Evolutionary conservation across 2,113 vertebrate species (phyloP).

Genomic region (Plectropomus leopardus): DNA sequence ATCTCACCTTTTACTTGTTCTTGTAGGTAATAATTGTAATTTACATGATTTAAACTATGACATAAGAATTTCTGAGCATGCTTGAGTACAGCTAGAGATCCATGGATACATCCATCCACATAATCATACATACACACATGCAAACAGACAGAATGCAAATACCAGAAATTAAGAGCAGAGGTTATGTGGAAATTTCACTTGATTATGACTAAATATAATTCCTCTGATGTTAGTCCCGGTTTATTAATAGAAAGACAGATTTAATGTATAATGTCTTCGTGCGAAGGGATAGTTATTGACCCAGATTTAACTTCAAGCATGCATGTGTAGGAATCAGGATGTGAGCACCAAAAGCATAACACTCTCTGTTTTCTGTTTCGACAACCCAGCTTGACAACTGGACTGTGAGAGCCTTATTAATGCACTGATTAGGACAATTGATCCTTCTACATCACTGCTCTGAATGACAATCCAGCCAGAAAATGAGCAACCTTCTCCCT

Average conservation of each 20-base stretch:
- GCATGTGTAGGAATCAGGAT: not conserved
- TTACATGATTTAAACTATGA: not conserved
- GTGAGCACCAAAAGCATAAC: constrained; percentile 7
- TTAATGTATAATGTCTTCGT: constrained; percentile 36
- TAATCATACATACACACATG: not conserved
- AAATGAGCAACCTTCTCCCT: constrained; percentile 39
- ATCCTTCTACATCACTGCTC: constrained; percentile 16
- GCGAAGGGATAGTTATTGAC: constrained; percentile 31
- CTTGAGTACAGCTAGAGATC: not conserved
- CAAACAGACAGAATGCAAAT: not conserved
- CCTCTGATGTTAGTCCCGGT: constrained; percentile 15
- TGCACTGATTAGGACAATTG: constrained; percentile 59
- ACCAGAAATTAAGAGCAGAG: constrained; percentile 7
- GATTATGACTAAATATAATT: constrained; percentile 7
- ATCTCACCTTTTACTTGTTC: not conserved
- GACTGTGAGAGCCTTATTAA: constrained; percentile 51
- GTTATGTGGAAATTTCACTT: constrained; percentile 24
- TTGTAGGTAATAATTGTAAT: not conserved
- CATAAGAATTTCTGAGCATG: not conserved
- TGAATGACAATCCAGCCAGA: constrained; percentile 47
- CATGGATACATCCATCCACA: not conserved
- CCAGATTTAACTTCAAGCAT: not conserved
- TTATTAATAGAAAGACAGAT: constrained; percentile 29
- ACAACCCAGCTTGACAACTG: constrained; percentile 14
- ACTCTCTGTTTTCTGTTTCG: not conserved